phyloP scores from a whole-genome alignment of 2,113 vertebrate species.

The Casuarius casuarius region DNA sequence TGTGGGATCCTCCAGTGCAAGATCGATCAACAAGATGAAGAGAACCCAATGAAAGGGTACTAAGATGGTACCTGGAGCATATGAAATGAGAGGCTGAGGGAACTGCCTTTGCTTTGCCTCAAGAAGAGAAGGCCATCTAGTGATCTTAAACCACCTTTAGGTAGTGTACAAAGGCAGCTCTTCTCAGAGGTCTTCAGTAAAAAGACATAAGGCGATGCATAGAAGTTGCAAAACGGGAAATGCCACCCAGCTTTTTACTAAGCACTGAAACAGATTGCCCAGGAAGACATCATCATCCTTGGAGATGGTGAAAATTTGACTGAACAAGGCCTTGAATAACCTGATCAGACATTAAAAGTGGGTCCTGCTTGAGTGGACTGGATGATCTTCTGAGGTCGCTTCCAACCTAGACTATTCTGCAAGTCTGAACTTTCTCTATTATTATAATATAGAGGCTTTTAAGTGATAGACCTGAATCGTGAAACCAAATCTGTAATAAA shows the following conservation, averaged over 20 bases:
- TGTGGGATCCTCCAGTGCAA: neutral
- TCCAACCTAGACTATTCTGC: neutral
- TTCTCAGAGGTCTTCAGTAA: neutral
- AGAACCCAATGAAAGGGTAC: neutral
- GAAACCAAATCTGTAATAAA: conserved; percentile 5
- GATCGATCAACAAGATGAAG: neutral
- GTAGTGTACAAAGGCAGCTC: no score
- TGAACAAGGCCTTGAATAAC: neutral
- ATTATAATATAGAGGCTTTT: neutral
- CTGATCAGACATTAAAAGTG: neutral
- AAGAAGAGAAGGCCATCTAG: neutral
- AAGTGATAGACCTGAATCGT: neutral
- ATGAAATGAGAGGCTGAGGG: neutral
- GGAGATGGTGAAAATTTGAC: neutral
- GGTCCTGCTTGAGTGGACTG: neutral
- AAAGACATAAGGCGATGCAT: no score
- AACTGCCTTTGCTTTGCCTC: neutral
- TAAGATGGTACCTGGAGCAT: neutral
- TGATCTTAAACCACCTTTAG: no score
- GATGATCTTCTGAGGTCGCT: neutral
- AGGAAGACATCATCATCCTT: neutral
- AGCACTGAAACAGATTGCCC: neutral
- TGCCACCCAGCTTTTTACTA: neutral
- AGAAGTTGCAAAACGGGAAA: no score
- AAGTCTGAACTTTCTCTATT: neutral